Base-by-base conservation (phyloP, 2,888 invertebrate species). In the Netelia inedita region DNA sequence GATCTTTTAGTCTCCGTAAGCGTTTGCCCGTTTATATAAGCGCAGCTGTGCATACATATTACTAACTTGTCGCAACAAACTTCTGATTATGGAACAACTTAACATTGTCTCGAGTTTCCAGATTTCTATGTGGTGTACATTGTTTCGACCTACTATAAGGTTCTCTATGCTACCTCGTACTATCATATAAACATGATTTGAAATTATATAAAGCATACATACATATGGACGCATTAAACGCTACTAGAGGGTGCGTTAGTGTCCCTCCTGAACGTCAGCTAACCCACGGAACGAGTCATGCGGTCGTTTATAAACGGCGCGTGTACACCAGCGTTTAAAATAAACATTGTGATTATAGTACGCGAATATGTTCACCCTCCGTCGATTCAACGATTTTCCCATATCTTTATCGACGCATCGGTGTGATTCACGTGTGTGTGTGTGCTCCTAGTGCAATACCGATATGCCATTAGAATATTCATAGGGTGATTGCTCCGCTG, bases 321-420 rank as follows among this genome's bases (percentile, higher is more conserved):
- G 73, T 73, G 69, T 76, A 76, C 59, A 21, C 53, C 63, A 46
- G 55, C 79, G 84, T 84, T 86, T 84, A 73, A 86, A 86, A 86
- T 86, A 86, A 86, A 84, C 80, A 73, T 74, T 66, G 82, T 78
- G 79, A 82, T 82, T 82, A 86, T 71, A 76, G 84, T 6, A 82
- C 74, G 65, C 65, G 43, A 82, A 46, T 63, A 83, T 78, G 72
- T 80, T 79, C 65, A 73, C 69, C 53, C 55, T 73, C 66, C 53
- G 76, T 84, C 76, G 84, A 84, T 81, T 81, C 57, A 72, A 59
- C 76, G 72, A 35, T 80, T 72, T 68, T 41, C 55, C 55, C 6
- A 55, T 16, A 55, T 55, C 19, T 14, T 14, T 14, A 10, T 46
- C 2, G 46, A 14, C 14, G 46, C 11, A 14, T 14, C 14, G 46